These are phyloP conservation scores for Nothobranchius kuhntae DNA, from an alignment of 2,113 vertebrate species.

Conservation along the genomic window DNA sequence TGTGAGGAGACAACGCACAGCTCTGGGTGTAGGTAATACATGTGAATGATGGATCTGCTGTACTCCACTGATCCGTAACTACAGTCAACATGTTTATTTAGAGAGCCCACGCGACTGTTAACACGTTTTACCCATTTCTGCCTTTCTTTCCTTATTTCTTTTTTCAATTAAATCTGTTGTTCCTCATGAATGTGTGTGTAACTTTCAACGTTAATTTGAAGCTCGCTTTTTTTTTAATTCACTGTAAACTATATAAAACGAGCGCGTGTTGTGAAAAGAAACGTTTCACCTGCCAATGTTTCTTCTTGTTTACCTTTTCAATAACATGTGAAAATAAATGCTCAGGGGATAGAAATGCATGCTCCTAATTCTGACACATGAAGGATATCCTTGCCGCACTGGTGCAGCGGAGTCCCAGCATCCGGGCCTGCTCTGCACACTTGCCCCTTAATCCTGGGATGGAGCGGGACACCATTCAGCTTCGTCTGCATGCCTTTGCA, in stretches of 20 bases:
- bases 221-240: background rate
- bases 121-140: background rate
- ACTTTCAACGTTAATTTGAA: no score
- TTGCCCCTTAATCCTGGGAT: conserved; percentile 25
- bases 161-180: background rate
- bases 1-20: conserved; percentile 36
- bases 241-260: background rate
- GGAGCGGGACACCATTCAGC: conserved; percentile 18
- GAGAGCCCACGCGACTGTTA: background rate
- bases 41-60: background rate
- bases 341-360: background rate
- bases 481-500: background rate
- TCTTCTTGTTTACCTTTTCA: no score
- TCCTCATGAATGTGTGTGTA: no score
- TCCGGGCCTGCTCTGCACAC: conserved; percentile 56
- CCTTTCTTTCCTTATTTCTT: no score
- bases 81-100: conserved; percentile 8
- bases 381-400: conserved; percentile 31
- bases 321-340: background rate
- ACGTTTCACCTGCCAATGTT: conserved; percentile 45
- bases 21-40: conserved; percentile 45
- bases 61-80: background rate
- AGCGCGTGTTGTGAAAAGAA: background rate
- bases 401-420: conserved; percentile 46
- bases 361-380: background rate